These are phyloP conservation scores for Donacobius atricapilla DNA, from an alignment of 2,113 vertebrate genomes.

Conservation along the genomic window DNA sequence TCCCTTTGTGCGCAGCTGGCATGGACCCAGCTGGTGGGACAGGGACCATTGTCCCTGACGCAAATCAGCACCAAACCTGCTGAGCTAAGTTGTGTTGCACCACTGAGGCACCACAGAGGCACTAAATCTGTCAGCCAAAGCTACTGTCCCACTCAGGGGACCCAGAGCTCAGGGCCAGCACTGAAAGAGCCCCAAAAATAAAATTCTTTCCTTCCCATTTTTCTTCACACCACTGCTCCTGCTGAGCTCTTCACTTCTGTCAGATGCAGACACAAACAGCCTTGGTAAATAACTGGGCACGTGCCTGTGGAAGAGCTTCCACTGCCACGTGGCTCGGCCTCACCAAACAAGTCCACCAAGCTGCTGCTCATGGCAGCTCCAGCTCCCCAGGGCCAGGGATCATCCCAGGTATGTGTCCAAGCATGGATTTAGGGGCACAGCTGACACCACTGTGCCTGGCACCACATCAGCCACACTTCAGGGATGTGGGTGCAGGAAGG, in stretches of 20 bases:
- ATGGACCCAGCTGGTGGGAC: accelerated
- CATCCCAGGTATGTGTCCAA: accelerated
- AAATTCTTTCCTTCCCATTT: not conserved
- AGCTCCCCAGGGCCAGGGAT: not conserved
- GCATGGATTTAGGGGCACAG: not conserved
- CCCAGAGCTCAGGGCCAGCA: not conserved
- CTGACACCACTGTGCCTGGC: accelerated
- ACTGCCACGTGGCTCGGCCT: not conserved
- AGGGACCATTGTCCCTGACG: not conserved
- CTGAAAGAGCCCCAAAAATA: not conserved
- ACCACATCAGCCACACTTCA: accelerated
- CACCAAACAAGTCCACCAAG: not conserved
- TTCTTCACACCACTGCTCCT: not conserved
- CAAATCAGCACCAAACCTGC: not conserved
- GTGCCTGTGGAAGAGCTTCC: not conserved
- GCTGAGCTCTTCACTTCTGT: accelerated
- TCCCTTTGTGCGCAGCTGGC: not conserved
- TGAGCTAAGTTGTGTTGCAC: accelerated
- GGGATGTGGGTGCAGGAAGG: not conserved
- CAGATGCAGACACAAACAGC: not conserved
- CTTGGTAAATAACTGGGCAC: not conserved
- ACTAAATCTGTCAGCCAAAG: not conserved
- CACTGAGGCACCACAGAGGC: not conserved
- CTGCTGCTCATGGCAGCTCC: accelerated
- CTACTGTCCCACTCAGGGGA: accelerated